A percentile compares a stretch with the other conserved stretches of the same genome.
These are phyloP conservation scores for Pogonophryne albipinna DNA, from an alignment of 2,797 vertebrate species.

Conservation along the genomic window DNA sequence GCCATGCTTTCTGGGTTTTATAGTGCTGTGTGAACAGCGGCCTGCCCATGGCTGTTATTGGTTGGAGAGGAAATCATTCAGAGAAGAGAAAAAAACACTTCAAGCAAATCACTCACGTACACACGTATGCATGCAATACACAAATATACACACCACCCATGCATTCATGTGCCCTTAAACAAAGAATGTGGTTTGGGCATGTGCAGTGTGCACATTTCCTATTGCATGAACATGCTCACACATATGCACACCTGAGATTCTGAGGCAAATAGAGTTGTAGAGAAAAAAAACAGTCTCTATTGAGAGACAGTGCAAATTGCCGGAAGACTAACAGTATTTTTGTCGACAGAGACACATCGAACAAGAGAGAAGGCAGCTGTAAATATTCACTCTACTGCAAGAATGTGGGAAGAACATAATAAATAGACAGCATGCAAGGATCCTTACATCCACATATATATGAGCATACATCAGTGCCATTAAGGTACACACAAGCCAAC, in stretches of 20 bases:
- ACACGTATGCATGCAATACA: conserved; percentile 10
- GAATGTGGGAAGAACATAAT: conserved; percentile 20
- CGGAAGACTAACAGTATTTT: conserved; percentile 44
- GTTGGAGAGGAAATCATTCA: conserved; percentile 48
- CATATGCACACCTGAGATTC: conserved; percentile 18
- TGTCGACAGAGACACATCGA: conserved; percentile 21
- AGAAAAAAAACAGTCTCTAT: background rate
- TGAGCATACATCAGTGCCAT: background rate
- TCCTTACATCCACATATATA: conserved; percentile 18
- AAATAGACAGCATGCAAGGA: conserved; percentile 14
- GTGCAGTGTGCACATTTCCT: conserved; percentile 8
- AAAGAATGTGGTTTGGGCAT: conserved; percentile 10
- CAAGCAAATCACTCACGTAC: conserved; percentile 34
- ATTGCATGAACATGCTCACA: conserved; percentile 22
- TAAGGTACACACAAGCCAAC: conserved; percentile 6
- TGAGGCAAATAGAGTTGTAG: conserved; percentile 5
- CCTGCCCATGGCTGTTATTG: conserved; percentile 25
- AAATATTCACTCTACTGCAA: conserved; percentile 35
- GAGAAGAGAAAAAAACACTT: conserved; percentile 30
- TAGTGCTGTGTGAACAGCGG: conserved; percentile 45
- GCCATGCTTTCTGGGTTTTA: conserved; percentile 38
- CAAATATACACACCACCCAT: conserved; percentile 5
- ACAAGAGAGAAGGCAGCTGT: conserved; percentile 33
- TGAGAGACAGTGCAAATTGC: conserved; percentile 39
- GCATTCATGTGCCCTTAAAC: conserved; percentile 13